phyloP scores from a whole-genome alignment of 2,797 vertebrate species.

The Onychomys arenicola region DNA sequence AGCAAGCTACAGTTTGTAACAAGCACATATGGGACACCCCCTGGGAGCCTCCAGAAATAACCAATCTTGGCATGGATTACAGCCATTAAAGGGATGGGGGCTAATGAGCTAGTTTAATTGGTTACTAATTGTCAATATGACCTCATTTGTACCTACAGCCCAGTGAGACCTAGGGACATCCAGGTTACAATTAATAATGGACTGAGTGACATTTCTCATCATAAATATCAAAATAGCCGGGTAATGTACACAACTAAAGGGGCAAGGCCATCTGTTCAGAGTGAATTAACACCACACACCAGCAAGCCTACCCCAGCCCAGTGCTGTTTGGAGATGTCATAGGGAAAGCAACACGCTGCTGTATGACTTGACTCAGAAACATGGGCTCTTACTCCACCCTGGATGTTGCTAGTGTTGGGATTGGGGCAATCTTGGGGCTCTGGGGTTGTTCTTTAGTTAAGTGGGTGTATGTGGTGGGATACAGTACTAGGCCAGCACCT shows the following conservation, averaged over 20 bases:
- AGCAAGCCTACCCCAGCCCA: background rate
- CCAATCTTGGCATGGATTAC: background rate
- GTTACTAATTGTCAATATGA: slow-evolving; percentile 52
- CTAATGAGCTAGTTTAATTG: slow-evolving; percentile 60
- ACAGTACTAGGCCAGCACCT: too few relatives aligned
- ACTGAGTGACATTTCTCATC: slow-evolving; percentile 47
- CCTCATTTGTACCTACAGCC: slow-evolving; percentile 52
- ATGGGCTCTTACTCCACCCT: background rate
- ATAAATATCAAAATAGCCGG: slow-evolving; percentile 39
- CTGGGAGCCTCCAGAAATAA: background rate
- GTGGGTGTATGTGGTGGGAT: background rate
- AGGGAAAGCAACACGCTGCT: background rate
- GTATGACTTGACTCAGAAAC: background rate
- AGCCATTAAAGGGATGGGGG: background rate
- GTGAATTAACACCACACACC: background rate
- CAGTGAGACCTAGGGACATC: slow-evolving; percentile 31
- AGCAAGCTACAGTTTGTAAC: background rate
- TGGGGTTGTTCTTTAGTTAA: background rate
- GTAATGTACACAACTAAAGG: background rate
- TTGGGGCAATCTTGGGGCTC: background rate
- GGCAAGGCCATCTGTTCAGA: slow-evolving; percentile 5
- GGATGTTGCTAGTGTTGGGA: background rate
- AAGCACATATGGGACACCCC: background rate
- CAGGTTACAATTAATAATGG: slow-evolving; percentile 51
- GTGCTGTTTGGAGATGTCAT: background rate